These are phyloP conservation scores for Doryteuthis pealeii DNA, from an alignment of 1,140 invertebrate species.

Conservation along the genomic window DNA sequence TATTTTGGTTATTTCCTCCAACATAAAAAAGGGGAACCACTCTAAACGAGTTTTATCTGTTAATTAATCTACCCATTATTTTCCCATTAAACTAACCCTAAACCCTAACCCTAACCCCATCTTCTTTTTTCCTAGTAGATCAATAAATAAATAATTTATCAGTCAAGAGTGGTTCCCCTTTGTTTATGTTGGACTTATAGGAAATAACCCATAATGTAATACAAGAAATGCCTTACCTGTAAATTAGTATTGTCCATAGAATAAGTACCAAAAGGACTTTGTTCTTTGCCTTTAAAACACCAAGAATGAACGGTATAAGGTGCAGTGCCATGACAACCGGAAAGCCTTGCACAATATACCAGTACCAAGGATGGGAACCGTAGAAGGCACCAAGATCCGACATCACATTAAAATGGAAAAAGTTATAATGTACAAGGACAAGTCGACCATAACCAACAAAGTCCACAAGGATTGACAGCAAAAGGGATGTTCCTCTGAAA, in stretches of 20 bases:
- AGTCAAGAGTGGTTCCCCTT: too few relatives aligned
- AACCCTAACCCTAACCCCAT: too few relatives aligned
- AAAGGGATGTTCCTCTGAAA: constrained; percentile 64
- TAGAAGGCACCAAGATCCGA: constrained; percentile 77
- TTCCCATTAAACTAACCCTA: too few relatives aligned
- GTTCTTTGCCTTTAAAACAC: constrained; percentile 61
- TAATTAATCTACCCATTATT: too few relatives aligned
- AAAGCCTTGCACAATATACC: constrained; percentile 71
- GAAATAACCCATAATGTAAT: too few relatives aligned
- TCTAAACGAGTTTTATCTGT: too few relatives aligned
- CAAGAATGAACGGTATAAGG: constrained; percentile 68
- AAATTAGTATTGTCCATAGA: constrained; percentile 67
- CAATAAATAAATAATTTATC: too few relatives aligned
- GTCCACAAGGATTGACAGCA: constrained; percentile 70
- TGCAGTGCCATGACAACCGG: constrained; percentile 73
- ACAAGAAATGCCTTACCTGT: constrained; percentile 61
- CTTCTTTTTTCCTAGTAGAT: too few relatives aligned
- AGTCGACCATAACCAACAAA: constrained; percentile 72
- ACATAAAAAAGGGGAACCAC: too few relatives aligned
- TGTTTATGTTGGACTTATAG: too few relatives aligned
- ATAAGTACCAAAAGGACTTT: constrained; percentile 62
- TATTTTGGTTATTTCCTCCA: too few relatives aligned
- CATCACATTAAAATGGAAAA: constrained; percentile 81
- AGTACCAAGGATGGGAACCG: constrained; percentile 78
- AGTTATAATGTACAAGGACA: constrained; percentile 80